These are phyloP conservation scores for Apis florea DNA, from an alignment of 1,140 invertebrate species.

Conservation along the genomic window DNA sequence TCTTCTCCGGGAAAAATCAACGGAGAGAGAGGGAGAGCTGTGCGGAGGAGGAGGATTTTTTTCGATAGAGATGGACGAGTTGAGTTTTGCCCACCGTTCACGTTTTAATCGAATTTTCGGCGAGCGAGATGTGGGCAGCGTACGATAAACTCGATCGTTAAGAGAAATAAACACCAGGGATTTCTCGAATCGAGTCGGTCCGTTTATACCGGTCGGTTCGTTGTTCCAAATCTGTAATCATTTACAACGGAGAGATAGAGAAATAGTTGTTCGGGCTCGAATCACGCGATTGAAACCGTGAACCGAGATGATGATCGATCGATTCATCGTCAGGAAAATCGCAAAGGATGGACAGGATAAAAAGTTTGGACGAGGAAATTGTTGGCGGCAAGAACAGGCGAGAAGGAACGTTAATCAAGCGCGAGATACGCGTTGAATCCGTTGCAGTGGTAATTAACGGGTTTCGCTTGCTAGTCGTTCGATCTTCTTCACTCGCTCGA, in stretches of 20 bases:
- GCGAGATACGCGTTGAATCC: not conserved
- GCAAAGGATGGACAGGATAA: not conserved
- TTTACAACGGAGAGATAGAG: not conserved
- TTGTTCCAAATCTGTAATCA: not conserved
- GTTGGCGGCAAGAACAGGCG: not conserved
- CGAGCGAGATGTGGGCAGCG: not conserved
- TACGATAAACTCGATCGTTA: not conserved
- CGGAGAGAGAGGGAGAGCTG: not conserved
- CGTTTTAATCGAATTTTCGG: too few relatives aligned
- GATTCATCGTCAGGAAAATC: not conserved
- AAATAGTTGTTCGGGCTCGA: too few relatives aligned
- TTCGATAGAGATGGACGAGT: too few relatives aligned
- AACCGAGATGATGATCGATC: not conserved
- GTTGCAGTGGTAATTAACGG: conserved; percentile 44
- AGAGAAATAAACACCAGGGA: not conserved
- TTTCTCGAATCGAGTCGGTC: not conserved
- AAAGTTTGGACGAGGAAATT: not conserved
- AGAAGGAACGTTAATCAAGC: not conserved
- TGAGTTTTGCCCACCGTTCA: too few relatives aligned
- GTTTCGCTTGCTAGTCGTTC: conserved; percentile 45
- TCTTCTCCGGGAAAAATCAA: not conserved
- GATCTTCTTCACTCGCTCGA: conserved; percentile 32
- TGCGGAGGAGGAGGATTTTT: not conserved
- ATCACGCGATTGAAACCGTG: too few relatives aligned
- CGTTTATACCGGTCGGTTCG: not conserved